A percentile compares a stretch with the other conserved stretches of the same genome.
Conservation (phyloP, 2,888 invertebrate genomes). For the Gnatocerus cornutus region DNA sequence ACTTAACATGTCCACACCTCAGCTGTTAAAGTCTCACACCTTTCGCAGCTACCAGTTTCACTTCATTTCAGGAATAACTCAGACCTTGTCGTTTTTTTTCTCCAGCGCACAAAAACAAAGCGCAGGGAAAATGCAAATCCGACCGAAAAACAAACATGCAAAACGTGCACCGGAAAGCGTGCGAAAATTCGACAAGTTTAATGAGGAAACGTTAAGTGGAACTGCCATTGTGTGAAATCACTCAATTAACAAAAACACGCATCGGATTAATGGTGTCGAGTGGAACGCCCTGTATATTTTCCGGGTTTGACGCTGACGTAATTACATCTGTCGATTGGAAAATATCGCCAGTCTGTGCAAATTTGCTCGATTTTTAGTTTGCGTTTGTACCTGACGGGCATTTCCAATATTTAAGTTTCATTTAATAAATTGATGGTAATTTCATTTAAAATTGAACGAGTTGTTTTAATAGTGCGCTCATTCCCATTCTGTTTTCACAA, state of each 20-base stretch:
- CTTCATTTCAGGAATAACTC: constrained; percentile 64
- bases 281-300: constrained; percentile 11
- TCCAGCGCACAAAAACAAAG: constrained; percentile 31
- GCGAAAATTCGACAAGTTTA: constrained; percentile 14
- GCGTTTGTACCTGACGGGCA: neutral
- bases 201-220: constrained; percentile 5
- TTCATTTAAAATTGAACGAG: neutral
- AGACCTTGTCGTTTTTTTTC: constrained; percentile 30
- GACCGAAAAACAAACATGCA: neutral
- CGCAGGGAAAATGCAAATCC: constrained; percentile 12
- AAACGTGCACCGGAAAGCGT: neutral
- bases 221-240: constrained; percentile 24
- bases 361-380: neutral
- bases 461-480: neutral
- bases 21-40: constrained; percentile 65
- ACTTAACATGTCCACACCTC: constrained; percentile 64
- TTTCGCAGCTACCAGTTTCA: constrained; percentile 65
- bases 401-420: constrained; percentile 16
- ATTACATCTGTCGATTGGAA: constrained; percentile 1
- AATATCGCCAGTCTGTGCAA: neutral
- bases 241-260: constrained; percentile 31
- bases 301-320: constrained; percentile 1
- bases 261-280: constrained; percentile 18
- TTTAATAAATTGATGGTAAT: constrained; percentile 10
- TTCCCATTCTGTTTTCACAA: no score